Conservation (phyloP, 1,140 invertebrate species). For the Papilio polytes region DNA sequence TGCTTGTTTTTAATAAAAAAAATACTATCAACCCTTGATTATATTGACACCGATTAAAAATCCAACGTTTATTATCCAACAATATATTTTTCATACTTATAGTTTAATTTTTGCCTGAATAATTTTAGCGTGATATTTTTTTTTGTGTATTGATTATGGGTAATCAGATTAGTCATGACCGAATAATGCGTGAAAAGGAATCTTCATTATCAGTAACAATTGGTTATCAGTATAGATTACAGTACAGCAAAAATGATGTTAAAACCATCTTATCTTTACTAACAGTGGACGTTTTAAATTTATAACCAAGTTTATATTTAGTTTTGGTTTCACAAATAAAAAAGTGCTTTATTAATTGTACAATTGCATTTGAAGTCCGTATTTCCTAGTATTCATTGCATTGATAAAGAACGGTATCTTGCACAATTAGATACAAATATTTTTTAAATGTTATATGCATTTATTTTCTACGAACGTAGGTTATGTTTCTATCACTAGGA, state of each 20-base stretch:
- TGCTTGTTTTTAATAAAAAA: no score
- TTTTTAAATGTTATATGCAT: no score
- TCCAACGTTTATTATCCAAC: not conserved
- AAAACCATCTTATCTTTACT: not conserved
- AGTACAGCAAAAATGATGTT: slow-evolving; percentile 31
- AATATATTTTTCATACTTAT: not conserved
- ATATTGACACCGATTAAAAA: not conserved
- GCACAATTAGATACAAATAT: no score
- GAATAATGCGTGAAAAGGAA: slow-evolving; percentile 15
- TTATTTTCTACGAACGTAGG: no score
- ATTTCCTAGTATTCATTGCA: no score
- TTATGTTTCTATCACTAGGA: not conserved
- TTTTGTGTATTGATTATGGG: not conserved
- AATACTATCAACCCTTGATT: not conserved
- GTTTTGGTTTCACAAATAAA: not conserved
- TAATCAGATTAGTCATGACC: not conserved
- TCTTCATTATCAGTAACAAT: slow-evolving; percentile 30
- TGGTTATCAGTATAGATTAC: slow-evolving; percentile 37
- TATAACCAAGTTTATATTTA: not conserved
- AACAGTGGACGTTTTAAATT: not conserved
- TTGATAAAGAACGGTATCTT: no score
- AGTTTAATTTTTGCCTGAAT: not conserved
- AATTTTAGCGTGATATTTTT: not conserved
- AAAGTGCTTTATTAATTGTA: not conserved
- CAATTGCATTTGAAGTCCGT: not conserved